Base-by-base conservation (phyloP, 2,113 vertebrate species). In the Dipodomys stephensi region DNA sequence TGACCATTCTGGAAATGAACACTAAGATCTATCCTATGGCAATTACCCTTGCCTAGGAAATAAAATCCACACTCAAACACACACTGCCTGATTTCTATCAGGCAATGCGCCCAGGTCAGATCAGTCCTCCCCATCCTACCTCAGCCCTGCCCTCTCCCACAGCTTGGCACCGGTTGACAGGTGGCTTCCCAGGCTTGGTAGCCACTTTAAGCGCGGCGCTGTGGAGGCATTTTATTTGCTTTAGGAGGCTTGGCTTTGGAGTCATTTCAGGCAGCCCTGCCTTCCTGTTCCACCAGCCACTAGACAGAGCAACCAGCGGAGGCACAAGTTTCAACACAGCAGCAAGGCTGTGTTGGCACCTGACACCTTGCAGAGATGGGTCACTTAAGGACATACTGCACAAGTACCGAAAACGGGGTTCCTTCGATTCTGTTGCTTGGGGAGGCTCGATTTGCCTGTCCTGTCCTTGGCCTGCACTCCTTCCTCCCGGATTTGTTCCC, bases 331-430 rank as follows among this genome's bases (percentile, higher is more conserved):
- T 92, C 84, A 68, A 44, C 77, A 39, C 0, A 81, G 73, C 86
- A 74, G 27, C 86, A 72, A 30, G 72, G 57, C 91, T 30, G 32
- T 25, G 44, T 11, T 69, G 64, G 35, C 81, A 84, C 78, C 92
- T 53, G 80, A 73, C 83, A 91, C 84, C 71, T 84, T n/a, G 77
- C 65, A 65, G 87, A 25, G 87, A 90, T 0, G 79, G 93, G 88
- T 97, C 94, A 94, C 82, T 71, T 95, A 69, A 96, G 97, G 96
- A 97, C 93, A 79, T 39, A 49, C 0, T 10, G 83, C 71, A 32
- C 67, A 93, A 84, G 74, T 85, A 60, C 25, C 46, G 78, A 69
- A 49, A 77, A 96, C n/a, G 82, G 89, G 73, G 20, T 73, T 93
- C 89, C 62, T 95, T 81, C 84, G 60, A 35, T 3, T 88, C 74